A percentile compares a stretch with the other conserved stretches of the same genome.
Evolutionary conservation across 2,797 vertebrate species (phyloP).

Genomic region (Gadopsis bispinosus): DNA sequence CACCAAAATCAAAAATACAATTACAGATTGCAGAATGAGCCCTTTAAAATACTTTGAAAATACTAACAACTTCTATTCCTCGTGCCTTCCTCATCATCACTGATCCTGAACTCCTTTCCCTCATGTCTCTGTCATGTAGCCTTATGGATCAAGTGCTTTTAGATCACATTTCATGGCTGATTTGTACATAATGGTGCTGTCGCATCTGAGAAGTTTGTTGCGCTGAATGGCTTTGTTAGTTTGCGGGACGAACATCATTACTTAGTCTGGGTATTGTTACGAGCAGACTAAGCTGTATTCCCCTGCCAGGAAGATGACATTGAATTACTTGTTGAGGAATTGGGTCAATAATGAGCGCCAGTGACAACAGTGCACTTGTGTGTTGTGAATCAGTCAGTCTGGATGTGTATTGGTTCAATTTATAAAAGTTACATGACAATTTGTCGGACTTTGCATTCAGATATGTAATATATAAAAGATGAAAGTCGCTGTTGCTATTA

Average conservation of each 20-base stretch:
- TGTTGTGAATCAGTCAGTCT: conserved; percentile 31
- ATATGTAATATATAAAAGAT: neutral
- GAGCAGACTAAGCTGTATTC: conserved; percentile 74
- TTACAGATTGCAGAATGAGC: neutral
- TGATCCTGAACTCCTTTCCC: conserved; percentile 31
- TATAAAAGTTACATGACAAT: conserved; percentile 28
- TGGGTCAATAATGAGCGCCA: conserved; percentile 72
- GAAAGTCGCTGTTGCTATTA: neutral
- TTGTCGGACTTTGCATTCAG: conserved; percentile 18
- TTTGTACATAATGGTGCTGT: conserved; percentile 62
- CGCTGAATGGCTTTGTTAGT: conserved; percentile 73
- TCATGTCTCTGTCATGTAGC: conserved; percentile 17
- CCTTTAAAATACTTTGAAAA: neutral
- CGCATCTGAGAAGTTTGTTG: conserved; percentile 62
- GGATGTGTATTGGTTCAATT: conserved; percentile 11
- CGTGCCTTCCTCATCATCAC: neutral
- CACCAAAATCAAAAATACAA: neutral
- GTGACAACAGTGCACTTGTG: conserved; percentile 32
- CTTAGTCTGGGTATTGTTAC: conserved; percentile 76
- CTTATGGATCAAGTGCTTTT: conserved; percentile 39
- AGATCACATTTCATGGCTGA: conserved; percentile 62
- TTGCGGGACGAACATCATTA: conserved; percentile 72
- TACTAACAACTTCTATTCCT: neutral
- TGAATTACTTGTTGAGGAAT: conserved; percentile 78
- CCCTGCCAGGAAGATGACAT: conserved; percentile 76